These are phyloP conservation scores for Liasis olivaceus DNA, from an alignment of 2,797 vertebrate genomes.

Conservation along the genomic window DNA sequence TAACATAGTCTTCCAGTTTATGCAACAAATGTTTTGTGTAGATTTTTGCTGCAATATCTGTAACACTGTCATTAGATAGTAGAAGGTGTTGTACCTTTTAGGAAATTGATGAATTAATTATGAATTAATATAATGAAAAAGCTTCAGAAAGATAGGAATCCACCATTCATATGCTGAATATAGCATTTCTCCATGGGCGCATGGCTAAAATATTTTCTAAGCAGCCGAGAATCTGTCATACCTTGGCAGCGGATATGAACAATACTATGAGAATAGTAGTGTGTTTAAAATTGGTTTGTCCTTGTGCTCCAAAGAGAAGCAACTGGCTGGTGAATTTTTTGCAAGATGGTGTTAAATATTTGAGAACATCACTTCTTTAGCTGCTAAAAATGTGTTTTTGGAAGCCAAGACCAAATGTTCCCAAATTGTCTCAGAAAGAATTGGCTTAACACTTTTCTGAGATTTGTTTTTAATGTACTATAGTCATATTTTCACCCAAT, in stretches of 20 bases:
- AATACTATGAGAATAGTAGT: slow-evolving; percentile 56
- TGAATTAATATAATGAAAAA: no score
- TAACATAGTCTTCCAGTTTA: no score
- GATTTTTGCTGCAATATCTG: no score
- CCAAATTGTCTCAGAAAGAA: not conserved
- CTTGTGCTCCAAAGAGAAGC: slow-evolving; percentile 4
- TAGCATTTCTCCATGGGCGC: slow-evolving; percentile 56
- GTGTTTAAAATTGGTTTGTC: slow-evolving; percentile 49
- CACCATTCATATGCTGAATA: slow-evolving; percentile 30
- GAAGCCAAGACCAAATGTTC: slow-evolving; percentile 1
- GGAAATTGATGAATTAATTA: no score
- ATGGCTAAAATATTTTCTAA: slow-evolving; percentile 56
- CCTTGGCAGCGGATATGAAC: slow-evolving; percentile 56
- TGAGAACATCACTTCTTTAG: slow-evolving; percentile 48
- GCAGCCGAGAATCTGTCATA: slow-evolving; percentile 54
- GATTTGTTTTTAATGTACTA: not conserved
- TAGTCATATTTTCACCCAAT: not conserved
- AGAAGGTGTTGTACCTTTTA: no score
- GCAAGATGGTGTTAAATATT: slow-evolving; percentile 60
- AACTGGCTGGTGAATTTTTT: not conserved
- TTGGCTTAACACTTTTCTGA: not conserved
- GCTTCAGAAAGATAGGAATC: no score
- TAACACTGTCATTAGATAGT: no score
- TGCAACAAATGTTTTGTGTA: no score
- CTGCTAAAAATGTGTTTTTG: slow-evolving; percentile 17